Evolutionary conservation across 1,140 invertebrate genomes (phyloP).

Genomic region (Drosophila eugracilis): DNA sequence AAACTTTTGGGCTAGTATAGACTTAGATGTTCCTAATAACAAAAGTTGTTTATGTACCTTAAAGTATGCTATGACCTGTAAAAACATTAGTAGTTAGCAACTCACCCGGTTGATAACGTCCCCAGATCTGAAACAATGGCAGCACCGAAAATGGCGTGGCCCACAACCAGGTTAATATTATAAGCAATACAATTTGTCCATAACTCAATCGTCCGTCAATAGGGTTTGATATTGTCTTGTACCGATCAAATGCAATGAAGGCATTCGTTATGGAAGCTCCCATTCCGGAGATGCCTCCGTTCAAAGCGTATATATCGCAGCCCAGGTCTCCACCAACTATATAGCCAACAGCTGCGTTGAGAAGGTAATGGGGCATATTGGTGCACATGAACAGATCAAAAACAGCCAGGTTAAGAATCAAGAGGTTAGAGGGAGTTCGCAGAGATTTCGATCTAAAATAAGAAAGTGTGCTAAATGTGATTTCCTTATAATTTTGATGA

Average conservation of each 20-base stretch:
- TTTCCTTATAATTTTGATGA: neutral
- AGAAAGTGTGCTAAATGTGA: neutral
- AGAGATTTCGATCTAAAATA: slow-evolving; percentile 88
- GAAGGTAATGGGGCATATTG: slow-evolving; percentile 90
- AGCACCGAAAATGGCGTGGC: slow-evolving; percentile 89
- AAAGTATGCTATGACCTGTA: too few species aligned
- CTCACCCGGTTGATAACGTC: slow-evolving; percentile 89
- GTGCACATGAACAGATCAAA: slow-evolving; percentile 91
- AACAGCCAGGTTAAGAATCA: slow-evolving; percentile 91
- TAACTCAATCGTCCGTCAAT: slow-evolving; percentile 89
- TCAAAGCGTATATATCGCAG: slow-evolving; percentile 89
- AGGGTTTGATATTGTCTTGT: slow-evolving; percentile 90
- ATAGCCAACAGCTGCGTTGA: slow-evolving; percentile 88
- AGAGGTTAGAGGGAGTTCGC: slow-evolving; percentile 92
- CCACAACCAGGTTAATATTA: slow-evolving; percentile 90
- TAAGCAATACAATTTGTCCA: slow-evolving; percentile 88
- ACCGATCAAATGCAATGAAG: slow-evolving; percentile 91
- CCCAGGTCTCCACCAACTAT: slow-evolving; percentile 89
- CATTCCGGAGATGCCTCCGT: slow-evolving; percentile 90
- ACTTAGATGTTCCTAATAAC: too few species aligned
- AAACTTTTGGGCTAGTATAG: too few species aligned
- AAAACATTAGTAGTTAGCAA: neutral
- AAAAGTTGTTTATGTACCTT: too few species aligned
- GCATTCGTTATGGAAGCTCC: slow-evolving; percentile 91
- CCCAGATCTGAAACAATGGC: slow-evolving; percentile 88